These are phyloP conservation scores for Protosalanx chinensis DNA, from an alignment of 2,797 vertebrate species.

Conservation along the genomic window DNA sequence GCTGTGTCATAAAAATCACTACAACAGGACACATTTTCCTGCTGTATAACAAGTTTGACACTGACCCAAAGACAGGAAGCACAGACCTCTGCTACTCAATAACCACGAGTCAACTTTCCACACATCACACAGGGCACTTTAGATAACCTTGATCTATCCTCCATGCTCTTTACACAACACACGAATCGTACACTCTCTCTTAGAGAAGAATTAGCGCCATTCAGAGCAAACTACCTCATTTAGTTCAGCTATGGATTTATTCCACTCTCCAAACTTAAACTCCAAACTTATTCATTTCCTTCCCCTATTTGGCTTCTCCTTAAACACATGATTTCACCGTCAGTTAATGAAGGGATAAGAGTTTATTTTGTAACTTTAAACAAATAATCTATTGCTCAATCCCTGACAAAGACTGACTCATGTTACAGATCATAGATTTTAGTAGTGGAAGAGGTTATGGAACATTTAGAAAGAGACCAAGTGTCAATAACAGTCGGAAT, in stretches of 20 bases:
- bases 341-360: not conserved
- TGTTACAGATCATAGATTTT: not conserved
- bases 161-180: not conserved
- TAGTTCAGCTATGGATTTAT: too few species aligned
- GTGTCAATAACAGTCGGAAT: not conserved
- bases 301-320: too few species aligned
- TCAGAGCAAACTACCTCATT: too few species aligned
- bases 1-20: not conserved
- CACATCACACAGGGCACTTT: not conserved
- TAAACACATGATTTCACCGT: not conserved
- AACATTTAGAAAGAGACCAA: not conserved
- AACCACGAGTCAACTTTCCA: not conserved
- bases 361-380: not conserved
- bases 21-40: slow-evolving; percentile 12
- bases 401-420: not conserved
- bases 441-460: not conserved
- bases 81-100: slow-evolving; percentile 8
- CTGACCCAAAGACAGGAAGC: not conserved
- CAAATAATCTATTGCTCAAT: not conserved
- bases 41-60: slow-evolving; percentile 18
- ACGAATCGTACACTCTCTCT: not conserved
- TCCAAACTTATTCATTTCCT: too few species aligned
- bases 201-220: too few species aligned
- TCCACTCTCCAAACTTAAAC: too few species aligned
- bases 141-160: not conserved